Evolutionary conservation across 2,888 invertebrate genomes (phyloP).

Genomic region (Hyles lineata): DNA sequence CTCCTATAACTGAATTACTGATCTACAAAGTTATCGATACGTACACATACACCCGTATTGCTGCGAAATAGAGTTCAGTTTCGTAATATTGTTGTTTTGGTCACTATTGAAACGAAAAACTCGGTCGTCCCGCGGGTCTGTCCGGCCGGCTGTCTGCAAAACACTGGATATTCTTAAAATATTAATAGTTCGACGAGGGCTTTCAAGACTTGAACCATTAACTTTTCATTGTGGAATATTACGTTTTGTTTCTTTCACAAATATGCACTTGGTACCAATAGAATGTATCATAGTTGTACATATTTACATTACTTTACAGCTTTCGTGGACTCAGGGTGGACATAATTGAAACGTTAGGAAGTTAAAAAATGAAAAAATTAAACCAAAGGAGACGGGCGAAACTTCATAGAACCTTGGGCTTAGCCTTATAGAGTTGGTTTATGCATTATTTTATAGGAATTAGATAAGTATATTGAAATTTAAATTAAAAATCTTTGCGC

Average conservation of each 20-base stretch:
- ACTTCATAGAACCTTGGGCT: too few relatives aligned
- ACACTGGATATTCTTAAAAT: conserved; percentile 52
- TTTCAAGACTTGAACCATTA: conserved; percentile 38
- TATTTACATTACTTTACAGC: too few relatives aligned
- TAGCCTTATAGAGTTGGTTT: too few relatives aligned
- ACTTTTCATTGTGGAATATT: background rate
- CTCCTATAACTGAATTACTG: conserved; percentile 59
- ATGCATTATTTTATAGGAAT: too few relatives aligned
- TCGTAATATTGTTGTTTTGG: conserved; percentile 28
- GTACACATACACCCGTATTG: conserved; percentile 27
- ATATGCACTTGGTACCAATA: background rate
- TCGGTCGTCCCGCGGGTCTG: conserved; percentile 47
- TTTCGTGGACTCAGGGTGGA: too few relatives aligned
- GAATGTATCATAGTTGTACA: too few relatives aligned
- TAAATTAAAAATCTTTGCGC: too few relatives aligned
- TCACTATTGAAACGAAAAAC: conserved; percentile 40
- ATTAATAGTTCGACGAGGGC: conserved; percentile 45
- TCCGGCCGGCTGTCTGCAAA: conserved; percentile 42
- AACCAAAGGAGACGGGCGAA: too few relatives aligned
- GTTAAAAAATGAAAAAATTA: too few relatives aligned
- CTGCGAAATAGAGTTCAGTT: conserved; percentile 40
- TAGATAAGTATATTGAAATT: too few relatives aligned
- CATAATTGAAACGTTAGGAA: too few relatives aligned
- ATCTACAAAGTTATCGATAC: conserved; percentile 42
- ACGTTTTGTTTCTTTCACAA: background rate